Base-by-base conservation (phyloP, 2,797 vertebrate genomes). In the Fratercula arctica region DNA sequence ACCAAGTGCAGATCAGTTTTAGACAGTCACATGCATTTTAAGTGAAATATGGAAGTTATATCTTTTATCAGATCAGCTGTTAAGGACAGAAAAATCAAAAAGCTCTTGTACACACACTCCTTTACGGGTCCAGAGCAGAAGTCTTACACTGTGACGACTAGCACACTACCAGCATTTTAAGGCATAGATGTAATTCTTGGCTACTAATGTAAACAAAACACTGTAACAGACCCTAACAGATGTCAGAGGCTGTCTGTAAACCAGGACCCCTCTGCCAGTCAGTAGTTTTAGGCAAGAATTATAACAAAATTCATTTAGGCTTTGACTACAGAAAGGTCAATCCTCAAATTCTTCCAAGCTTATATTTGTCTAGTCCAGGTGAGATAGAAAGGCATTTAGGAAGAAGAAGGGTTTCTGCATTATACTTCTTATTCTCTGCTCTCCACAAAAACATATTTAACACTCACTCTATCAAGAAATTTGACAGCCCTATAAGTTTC, bases 1-100 rank as follows among this genome's bases (percentile, higher is more conserved):
- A 29, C 7, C 3, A 18, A 68, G n/a, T 4, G 4, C 35, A 70
- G 0, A 0, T 8, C 37, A 21, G 12, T 53, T 94, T 83, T 83
- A 83, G 21, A 59, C 12, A 35, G 45, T 8, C 6, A 6, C 21
- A 21, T 24, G 37, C 14, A 66, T 46, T 64, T 78, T 53, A 75
- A 86, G 37, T 25, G 25, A 85, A 89, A 64, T 31, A 70, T 0
- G 1, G 20, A 66, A 85, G 43, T 41, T 2, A 0, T 26, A n/a
- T 20, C 12, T 91, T 85, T 76, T 57, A 72, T 10, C 18, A 88
- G 20, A 69, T 57, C 31, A 88, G 45, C 66, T 51, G 23, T 1
- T 37, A 74, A 59, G 15, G 37, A 81, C 5, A 68, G 56, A 54
- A 18, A 88, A 90, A 60, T 4, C 37, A 37, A 77, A 89, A 56